Percentiles rank a stretch among this genome's conserved stretches.
Conservation (phyloP, 2,888 invertebrate genomes). For the Pristionchus japonicus region DNA sequence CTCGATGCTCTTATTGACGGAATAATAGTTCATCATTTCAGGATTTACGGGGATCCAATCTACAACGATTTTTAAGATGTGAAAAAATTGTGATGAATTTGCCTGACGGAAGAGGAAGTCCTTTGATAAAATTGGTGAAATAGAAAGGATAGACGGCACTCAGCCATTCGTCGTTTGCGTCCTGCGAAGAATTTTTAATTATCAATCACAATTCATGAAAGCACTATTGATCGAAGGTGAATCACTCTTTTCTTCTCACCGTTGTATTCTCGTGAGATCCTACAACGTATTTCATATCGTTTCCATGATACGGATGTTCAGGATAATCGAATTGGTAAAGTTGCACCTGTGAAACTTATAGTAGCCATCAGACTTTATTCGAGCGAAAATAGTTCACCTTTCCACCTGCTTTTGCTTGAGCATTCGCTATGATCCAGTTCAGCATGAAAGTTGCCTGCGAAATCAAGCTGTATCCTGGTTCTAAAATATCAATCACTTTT, state of each 20-base stretch:
- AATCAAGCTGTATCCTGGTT: neutral
- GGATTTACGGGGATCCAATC: neutral
- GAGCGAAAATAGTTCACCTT: neutral
- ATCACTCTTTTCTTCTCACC: no score
- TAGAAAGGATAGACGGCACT: neutral
- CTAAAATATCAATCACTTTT: neutral
- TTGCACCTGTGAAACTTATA: neutral
- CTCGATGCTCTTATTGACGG: neutral
- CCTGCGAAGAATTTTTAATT: neutral
- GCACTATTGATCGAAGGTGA: no score
- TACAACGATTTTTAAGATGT: no score
- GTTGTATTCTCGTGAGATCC: neutral
- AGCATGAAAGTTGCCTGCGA: neutral
- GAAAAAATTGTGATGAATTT: no score
- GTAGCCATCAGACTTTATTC: neutral
- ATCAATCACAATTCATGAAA: neutral
- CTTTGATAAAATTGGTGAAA: constrained; percentile 19
- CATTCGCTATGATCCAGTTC: neutral
- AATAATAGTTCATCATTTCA: neutral
- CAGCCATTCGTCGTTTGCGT: neutral
- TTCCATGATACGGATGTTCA: neutral
- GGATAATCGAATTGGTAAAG: constrained; percentile 6
- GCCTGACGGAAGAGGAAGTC: neutral
- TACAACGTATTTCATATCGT: neutral
- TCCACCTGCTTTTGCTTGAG: neutral